Percentiles rank a stretch among this genome's conserved stretches.
Evolutionary conservation across 2,113 vertebrate genomes (phyloP).

Genomic region (Pituophis catenifer): DNA sequence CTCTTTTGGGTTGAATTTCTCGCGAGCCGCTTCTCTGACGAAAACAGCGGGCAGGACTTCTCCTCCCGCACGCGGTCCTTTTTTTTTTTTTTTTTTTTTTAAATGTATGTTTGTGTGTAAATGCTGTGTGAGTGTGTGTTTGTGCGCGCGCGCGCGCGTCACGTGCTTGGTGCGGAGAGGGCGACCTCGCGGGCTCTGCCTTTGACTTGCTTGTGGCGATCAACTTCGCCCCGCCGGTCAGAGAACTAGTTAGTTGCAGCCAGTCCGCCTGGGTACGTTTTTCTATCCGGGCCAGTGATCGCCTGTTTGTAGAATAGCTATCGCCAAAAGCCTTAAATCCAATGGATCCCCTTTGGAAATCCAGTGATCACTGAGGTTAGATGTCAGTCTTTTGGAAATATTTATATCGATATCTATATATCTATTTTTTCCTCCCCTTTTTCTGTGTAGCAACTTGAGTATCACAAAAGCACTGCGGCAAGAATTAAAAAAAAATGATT

Average conservation of each 20-base stretch:
- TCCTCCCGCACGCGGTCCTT: not conserved
- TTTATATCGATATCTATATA: not conserved
- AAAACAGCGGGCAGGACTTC: not conserved
- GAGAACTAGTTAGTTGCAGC: conserved; percentile 75
- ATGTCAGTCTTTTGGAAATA: conserved; percentile 74
- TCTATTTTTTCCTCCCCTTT: conserved; percentile 59
- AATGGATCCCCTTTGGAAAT: conserved; percentile 79
- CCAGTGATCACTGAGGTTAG: conserved; percentile 76
- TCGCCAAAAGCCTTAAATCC: conserved; percentile 92
- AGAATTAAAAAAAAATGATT: conserved; percentile 67
- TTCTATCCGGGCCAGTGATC: conserved; percentile 19
- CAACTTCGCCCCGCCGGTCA: conserved; percentile 79
- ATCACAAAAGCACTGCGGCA: conserved; percentile 68
- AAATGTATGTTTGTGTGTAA: not conserved
- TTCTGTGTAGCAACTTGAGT: conserved; percentile 87
- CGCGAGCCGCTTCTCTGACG: not conserved
- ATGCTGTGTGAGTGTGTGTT: not conserved
- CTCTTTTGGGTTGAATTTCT: not conserved
- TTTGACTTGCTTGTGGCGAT: conserved; percentile 74
- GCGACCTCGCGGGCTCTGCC: conserved; percentile 67
- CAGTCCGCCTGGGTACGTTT: conserved; percentile 78
- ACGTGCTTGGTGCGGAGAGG: conserved; percentile 59
- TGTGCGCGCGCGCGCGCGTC: not conserved
- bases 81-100: not conserved
- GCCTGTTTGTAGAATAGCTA: conserved; percentile 3